These are phyloP conservation scores for Tupiocoris notatus DNA, from an alignment of 2,888 invertebrate species.

Conservation along the genomic window DNA sequence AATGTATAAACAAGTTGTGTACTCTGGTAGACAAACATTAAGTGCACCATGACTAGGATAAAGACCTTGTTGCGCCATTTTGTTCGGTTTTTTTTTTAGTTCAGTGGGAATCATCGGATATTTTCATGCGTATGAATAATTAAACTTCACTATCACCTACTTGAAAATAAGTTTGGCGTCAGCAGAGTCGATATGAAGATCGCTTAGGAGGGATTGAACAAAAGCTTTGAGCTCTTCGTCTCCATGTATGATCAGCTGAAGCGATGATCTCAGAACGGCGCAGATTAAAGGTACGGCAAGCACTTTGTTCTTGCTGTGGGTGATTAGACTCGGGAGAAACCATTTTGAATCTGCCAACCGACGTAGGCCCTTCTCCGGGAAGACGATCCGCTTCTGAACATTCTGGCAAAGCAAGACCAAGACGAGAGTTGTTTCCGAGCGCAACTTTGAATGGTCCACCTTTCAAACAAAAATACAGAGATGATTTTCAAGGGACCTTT, in stretches of 20 bases:
- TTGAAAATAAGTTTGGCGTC: constrained; percentile 54
- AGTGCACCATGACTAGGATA: too few relatives aligned
- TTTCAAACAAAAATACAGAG: constrained; percentile 49
- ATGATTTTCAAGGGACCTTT: neutral
- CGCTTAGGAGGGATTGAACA: constrained; percentile 61
- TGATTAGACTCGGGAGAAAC: constrained; percentile 45
- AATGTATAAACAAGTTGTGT: too few relatives aligned
- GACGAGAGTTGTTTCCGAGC: constrained; percentile 65
- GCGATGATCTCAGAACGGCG: constrained; percentile 30
- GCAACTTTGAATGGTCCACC: constrained; percentile 58
- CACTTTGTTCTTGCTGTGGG: constrained; percentile 41
- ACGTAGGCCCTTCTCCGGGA: constrained; percentile 37
- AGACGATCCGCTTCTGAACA: constrained; percentile 33
- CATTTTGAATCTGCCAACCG: constrained; percentile 38
- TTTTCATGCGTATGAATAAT: neutral
- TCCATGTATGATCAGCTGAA: constrained; percentile 52
- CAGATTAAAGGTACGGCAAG: constrained; percentile 44
- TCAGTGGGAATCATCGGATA: too few relatives aligned
- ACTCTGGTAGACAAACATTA: too few relatives aligned
- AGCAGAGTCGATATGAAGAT: constrained; percentile 61
- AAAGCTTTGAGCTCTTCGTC: constrained; percentile 57
- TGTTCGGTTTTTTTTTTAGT: too few relatives aligned
- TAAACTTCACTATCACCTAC: constrained; percentile 57
- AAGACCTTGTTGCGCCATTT: too few relatives aligned
- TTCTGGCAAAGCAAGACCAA: constrained; percentile 66